Evolutionary conservation across 1,140 invertebrate species (phyloP).

Genomic region (Neotoxoptera formosana): DNA sequence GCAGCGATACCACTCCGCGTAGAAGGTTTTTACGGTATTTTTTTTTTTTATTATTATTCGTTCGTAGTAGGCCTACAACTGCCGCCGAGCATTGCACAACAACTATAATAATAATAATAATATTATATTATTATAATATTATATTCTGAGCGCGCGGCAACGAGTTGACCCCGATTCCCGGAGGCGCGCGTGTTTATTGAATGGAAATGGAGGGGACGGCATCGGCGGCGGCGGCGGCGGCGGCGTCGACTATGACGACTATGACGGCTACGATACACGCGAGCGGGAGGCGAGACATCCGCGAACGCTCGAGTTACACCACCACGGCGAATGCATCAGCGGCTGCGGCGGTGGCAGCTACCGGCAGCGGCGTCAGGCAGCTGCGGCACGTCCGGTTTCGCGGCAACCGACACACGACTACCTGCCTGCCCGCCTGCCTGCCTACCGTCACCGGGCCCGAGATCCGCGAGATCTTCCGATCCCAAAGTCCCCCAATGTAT

Average conservation of each 20-base stretch:
- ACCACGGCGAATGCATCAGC: not conserved
- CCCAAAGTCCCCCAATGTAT: too few species aligned
- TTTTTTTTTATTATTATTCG: not conserved
- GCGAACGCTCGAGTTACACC: constrained; percentile 37
- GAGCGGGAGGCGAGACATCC: constrained; percentile 35
- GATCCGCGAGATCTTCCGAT: not conserved
- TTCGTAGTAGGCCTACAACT: not conserved
- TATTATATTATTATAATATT: constrained; percentile 6
- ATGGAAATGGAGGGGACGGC: constrained; percentile 40
- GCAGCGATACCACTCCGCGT: not conserved
- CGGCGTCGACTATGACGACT: not conserved
- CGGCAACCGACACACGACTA: not conserved
- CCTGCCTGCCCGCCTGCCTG: not conserved
- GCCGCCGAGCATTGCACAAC: not conserved
- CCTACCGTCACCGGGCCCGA: not conserved
- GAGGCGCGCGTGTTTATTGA: constrained; percentile 42
- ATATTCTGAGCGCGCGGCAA: not conserved
- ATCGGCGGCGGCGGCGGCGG: not conserved
- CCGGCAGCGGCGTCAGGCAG: constrained; percentile 19
- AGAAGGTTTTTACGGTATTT: not conserved
- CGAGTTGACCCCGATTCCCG: constrained; percentile 39
- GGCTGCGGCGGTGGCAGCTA: not conserved
- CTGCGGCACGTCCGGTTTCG: constrained; percentile 52
- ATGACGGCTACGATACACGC: not conserved
- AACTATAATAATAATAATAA: not conserved